Percentiles rank a stretch among this genome's conserved stretches.
These are phyloP conservation scores for Equus przewalskii DNA, from an alignment of 2,113 vertebrate genomes.

Conservation along the genomic window DNA sequence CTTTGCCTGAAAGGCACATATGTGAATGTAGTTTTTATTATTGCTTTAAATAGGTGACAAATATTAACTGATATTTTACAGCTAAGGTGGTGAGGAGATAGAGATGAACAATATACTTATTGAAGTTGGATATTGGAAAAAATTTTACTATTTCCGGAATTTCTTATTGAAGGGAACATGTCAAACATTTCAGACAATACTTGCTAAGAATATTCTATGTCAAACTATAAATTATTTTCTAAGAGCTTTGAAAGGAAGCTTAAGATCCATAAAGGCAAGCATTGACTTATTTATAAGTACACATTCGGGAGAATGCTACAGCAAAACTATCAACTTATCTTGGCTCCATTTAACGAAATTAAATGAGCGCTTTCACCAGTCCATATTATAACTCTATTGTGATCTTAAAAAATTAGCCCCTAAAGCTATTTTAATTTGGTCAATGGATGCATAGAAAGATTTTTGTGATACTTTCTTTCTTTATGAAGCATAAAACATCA, in stretches of 20 bases:
- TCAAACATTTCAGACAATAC: background rate
- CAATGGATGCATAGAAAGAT: background rate
- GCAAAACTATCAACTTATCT: background rate
- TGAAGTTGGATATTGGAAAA: background rate
- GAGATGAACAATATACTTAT: background rate
- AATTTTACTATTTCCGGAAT: background rate
- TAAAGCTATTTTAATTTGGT: slow-evolving; percentile 53
- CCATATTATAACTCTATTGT: background rate
- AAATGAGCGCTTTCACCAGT: background rate
- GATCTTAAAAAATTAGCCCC: background rate
- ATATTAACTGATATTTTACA: background rate
- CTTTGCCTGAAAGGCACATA: background rate
- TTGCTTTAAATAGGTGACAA: background rate
- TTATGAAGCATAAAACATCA: slow-evolving; percentile 21
- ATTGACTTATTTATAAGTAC: slow-evolving; percentile 32
- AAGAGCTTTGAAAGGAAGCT: slow-evolving; percentile 30
- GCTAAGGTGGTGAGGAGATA: background rate
- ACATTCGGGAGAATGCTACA: slow-evolving; percentile 21
- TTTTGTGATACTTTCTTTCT: background rate
- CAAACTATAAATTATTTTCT: slow-evolving; percentile 38
- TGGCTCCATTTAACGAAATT: slow-evolving; percentile 62
- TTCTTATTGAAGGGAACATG: background rate
- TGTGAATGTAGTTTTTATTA: background rate
- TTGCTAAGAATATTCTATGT: background rate
- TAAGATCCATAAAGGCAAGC: slow-evolving; percentile 30